phyloP scores from a whole-genome alignment of 2,113 vertebrate species.

The Dryoscopus gambensis region DNA sequence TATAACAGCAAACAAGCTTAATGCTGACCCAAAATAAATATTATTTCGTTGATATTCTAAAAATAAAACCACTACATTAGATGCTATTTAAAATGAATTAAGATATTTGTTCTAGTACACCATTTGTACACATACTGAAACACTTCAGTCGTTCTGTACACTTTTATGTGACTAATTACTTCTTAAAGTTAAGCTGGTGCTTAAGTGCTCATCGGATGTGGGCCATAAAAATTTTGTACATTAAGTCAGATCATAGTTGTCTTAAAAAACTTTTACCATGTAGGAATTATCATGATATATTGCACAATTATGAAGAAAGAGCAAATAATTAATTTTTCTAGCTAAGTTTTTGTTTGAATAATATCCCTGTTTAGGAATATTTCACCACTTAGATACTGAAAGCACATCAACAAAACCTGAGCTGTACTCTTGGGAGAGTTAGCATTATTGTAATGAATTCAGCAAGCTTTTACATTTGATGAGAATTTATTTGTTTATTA shows the following conservation, averaged over 20 bases:
- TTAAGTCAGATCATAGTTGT: background rate
- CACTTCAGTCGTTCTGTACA: background rate
- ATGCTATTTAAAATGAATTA: background rate
- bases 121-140: background rate
- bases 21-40: background rate
- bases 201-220: background rate
- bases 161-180: conserved; percentile 27
- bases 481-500: conserved; percentile 39
- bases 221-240: background rate
- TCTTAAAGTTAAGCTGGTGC: conserved; percentile 13
- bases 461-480: background rate
- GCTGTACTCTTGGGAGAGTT: background rate
- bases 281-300: background rate
- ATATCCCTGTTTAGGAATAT: background rate
- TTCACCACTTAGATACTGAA: background rate
- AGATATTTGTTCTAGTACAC: background rate
- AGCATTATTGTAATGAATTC: conserved; percentile 10
- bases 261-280: background rate
- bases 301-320: background rate
- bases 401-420: background rate
- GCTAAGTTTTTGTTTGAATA: background rate
- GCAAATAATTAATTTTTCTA: background rate
- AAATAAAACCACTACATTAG: background rate
- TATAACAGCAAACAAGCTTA: background rate
- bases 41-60: background rate